Evolutionary conservation across 2,797 vertebrate genomes (phyloP).

Genomic region (Chlorospingus semifuscus): DNA sequence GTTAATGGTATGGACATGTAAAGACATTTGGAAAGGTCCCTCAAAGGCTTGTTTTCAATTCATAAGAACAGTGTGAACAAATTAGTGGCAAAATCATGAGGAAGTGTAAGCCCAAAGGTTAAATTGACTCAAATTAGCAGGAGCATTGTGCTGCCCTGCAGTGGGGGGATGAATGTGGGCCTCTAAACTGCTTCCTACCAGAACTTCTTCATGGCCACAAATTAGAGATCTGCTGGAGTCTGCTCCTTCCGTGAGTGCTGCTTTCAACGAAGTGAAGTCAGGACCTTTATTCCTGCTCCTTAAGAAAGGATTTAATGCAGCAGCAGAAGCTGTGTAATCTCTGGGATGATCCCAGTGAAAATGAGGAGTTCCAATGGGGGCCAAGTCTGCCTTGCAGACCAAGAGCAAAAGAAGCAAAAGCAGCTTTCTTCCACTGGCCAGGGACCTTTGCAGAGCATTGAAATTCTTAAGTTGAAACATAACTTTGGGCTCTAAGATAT

Average conservation of each 20-base stretch:
- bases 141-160: fast-evolving
- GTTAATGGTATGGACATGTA: not conserved
- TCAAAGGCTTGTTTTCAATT: not conserved
- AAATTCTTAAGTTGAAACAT: not conserved
- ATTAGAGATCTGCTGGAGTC: not conserved
- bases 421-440: not conserved
- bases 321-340: not conserved
- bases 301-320: not conserved
- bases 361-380: fast-evolving
- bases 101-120: not conserved
- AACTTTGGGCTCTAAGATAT: not conserved
- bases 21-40: not conserved
- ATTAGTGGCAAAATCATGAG: not conserved
- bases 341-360: not conserved
- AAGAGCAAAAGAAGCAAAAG: not conserved
- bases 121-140: not conserved
- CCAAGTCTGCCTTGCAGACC: not conserved
- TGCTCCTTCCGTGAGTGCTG: not conserved
- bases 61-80: not conserved
- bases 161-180: fast-evolving
- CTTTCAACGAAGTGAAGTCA: not conserved
- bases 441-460: not conserved
- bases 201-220: not conserved
- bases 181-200: not conserved
- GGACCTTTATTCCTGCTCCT: not conserved